Base-by-base conservation (phyloP, 1,140 invertebrate species). In the Notospermus geniculatus region DNA sequence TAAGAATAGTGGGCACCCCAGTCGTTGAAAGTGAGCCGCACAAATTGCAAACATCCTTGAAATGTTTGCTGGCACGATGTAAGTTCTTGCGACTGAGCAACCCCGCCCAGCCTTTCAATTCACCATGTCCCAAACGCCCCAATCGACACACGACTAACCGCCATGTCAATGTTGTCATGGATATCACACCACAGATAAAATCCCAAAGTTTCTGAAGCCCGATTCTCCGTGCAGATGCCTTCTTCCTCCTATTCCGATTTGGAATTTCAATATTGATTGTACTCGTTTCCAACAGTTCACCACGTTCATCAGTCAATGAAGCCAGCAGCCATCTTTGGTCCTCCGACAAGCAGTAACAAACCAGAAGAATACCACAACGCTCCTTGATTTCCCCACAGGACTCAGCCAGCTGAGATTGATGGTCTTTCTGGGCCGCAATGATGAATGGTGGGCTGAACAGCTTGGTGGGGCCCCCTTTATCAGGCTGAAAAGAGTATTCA, bases 201-300 rank as follows among this genome's bases (percentile, higher is more conserved):
- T 97, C 93, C 94, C 98, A 98, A 4, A 99, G 83, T 77, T 97
- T 97, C 60, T 91, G 89, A 7, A 99, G 84, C 1, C 92, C 96
- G 55, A 94, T 85, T 60, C 91, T 72, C 60, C 94, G 86, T 0
- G 93, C 93, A 0, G 92, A 92, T 0, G 91, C 91, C 66, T 92
- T 90, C 79, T 92, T 90, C 71, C 93, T 82, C 60, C 91, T 82
- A 27, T 76, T 91, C 79, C 85, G 86, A 76, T 95, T 92, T 1
- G 94, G 93, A 69, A 98, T 90, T 75, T 97, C 91, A 65, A 98
- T 93, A 77, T 96, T 97, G 66, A 99, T 97, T 46, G 90, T 89
- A 53, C 89, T 87, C 28, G 90, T 97, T 76, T 98, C 95, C 58
- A 96, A 87, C 65, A 98, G 85, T 80, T 97, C 93, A 11, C 97